Evolutionary conservation across 2,888 invertebrate species (phyloP), one percentile per base, ranked within the genome.

Genomic region (Drosophila borborema): DNA sequence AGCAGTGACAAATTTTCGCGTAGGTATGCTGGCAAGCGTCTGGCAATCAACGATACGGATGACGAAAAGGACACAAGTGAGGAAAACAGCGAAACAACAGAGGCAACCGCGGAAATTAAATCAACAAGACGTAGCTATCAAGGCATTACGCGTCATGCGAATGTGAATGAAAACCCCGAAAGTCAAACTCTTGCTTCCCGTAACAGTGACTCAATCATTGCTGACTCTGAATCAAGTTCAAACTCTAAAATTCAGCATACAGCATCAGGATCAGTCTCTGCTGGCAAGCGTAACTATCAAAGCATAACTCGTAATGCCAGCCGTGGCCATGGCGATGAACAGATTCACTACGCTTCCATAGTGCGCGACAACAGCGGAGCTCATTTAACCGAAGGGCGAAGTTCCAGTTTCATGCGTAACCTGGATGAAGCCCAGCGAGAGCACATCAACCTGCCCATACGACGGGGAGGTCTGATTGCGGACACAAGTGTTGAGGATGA

Each of bases 11-110:
- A 87, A 65, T 80, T 77, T 53, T 74, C 79, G 28, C 74, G 86
- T 65, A 89, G 81, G 70, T 82, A 84, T 72, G 84, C 88, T 64
- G 89, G 86, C 72, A 91, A 91, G 76, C 86, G 84, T 55, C 77
- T 91, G 62, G 74, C 59, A 7, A 54, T 85, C 16, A 53, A 46
- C 9, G 69, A 80, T n/a, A 18, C 78, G 14, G 71, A 82, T 1
- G 70, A 58, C 1, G 68, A 70, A 28, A 49, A 56, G 3, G 74
- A 38, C 16, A 18, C 28, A 10, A 36, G 23, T 0, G 64, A 61
- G n/a, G 45, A 41, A 7, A n/a, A 36, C 4, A n/a, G 28, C 12
- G 62, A 64, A 14, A 28, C 41, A 41, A 60, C 54, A 16, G 45
- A n/a, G n/a, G 2, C 34, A 16, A 31, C 31, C 31, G 7, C 34